Percentiles rank a stretch among this genome's conserved stretches.
Conservation (phyloP, 2,888 invertebrate species). For the Crioceris asparagi region DNA sequence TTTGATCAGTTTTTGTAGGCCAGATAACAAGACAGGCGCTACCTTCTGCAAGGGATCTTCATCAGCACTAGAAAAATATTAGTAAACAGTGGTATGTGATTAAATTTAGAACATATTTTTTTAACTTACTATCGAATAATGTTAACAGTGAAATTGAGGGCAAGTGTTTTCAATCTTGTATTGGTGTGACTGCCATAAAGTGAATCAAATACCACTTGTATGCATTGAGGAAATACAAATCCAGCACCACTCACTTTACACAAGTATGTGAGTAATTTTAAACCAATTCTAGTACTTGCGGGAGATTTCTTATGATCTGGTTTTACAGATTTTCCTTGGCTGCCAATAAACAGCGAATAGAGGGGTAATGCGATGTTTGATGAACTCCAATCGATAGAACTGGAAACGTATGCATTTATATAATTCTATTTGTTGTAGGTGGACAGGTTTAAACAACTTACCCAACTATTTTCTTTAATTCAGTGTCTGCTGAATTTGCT, state of each 20-base stretch:
- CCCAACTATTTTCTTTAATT: constrained; percentile 68
- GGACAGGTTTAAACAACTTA: constrained; percentile 35
- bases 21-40: constrained; percentile 60
- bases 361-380: constrained; percentile 59
- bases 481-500: constrained; percentile 76
- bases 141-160: constrained; percentile 71
- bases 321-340: constrained; percentile 45
- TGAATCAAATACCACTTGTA: constrained; percentile 82
- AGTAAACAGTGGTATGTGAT: too few relatives aligned
- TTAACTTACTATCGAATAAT: constrained; percentile 68
- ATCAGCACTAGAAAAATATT: constrained; percentile 49
- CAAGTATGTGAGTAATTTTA: constrained; percentile 76
- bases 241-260: constrained; percentile 60
- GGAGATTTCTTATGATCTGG: constrained; percentile 64
- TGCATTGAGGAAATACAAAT: constrained; percentile 66
- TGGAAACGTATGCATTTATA: constrained; percentile 40
- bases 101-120: too few relatives aligned
- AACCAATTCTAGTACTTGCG: constrained; percentile 71
- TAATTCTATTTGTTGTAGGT: too few relatives aligned
- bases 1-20: constrained; percentile 58
- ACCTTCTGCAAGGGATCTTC: constrained; percentile 51
- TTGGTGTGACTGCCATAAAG: constrained; percentile 77
- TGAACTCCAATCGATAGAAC: constrained; percentile 69
- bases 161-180: constrained; percentile 67
- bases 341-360: constrained; percentile 71